A percentile compares a stretch with the other conserved stretches of the same genome.
These are phyloP conservation scores for Atta colombica DNA, from an alignment of 1,140 invertebrate genomes.

Conservation along the genomic window DNA sequence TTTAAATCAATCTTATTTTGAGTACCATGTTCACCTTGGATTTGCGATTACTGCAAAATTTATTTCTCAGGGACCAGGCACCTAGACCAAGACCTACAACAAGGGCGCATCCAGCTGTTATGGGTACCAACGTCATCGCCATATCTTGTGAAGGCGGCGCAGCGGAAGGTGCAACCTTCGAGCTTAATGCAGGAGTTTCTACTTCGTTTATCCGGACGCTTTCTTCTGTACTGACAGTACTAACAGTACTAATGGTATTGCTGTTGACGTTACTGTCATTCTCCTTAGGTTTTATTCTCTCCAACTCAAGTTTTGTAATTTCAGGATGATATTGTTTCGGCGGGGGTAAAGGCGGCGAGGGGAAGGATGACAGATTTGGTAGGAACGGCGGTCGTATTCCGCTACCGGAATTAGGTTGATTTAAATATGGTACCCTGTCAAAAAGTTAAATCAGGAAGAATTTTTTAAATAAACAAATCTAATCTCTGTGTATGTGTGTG, in stretches of 20 bases:
- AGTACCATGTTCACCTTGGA: constrained; percentile 69
- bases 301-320: constrained; percentile 79
- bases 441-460: background rate
- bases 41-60: constrained; percentile 87
- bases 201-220: constrained; percentile 72
- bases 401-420: constrained; percentile 77
- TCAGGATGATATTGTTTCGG: constrained; percentile 68
- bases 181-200: constrained; percentile 80
- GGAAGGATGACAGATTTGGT: constrained; percentile 78
- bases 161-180: constrained; percentile 78
- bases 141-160: constrained; percentile 83
- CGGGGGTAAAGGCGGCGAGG: constrained; percentile 69
- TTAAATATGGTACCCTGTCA: constrained; percentile 77
- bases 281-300: constrained; percentile 54
- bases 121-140: constrained; percentile 88
- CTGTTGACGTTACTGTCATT: constrained; percentile 20
- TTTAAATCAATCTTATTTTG: constrained; percentile 17
- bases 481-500: background rate
- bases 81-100: constrained; percentile 87
- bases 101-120: constrained; percentile 87
- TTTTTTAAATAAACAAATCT: background rate
- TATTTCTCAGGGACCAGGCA: constrained; percentile 87
- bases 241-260: background rate
- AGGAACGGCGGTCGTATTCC: constrained; percentile 80
- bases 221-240: constrained; percentile 15